Evolutionary conservation across 1,140 invertebrate species (phyloP).

Genomic region (Melanaphis sacchari): DNA sequence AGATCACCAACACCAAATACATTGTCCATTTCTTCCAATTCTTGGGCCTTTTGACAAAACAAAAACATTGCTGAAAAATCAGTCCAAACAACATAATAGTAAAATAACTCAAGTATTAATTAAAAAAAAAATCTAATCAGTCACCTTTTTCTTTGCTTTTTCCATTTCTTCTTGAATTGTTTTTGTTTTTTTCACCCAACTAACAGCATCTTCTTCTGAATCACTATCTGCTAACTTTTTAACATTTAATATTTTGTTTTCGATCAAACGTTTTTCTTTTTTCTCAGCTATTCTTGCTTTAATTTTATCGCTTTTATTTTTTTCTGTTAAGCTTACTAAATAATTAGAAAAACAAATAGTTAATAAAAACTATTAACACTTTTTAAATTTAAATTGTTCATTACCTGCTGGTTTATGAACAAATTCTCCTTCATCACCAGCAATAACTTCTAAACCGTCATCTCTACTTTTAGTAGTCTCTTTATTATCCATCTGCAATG

Average conservation of each 20-base stretch:
- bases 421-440: conserved; percentile 83
- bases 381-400: background rate
- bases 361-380: conserved; percentile 9
- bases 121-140: conserved; percentile 52
- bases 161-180: conserved; percentile 80
- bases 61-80: conserved; percentile 58
- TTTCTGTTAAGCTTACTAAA: conserved; percentile 75
- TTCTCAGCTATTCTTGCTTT: conserved; percentile 78
- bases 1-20: conserved; percentile 90
- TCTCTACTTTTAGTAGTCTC: conserved; percentile 58
- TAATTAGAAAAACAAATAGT: conserved; percentile 56
- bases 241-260: conserved; percentile 73
- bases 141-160: conserved; percentile 85
- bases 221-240: conserved; percentile 79
- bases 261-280: conserved; percentile 82
- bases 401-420: conserved; percentile 86
- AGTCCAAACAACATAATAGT: conserved; percentile 53
- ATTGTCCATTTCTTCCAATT: conserved; percentile 92
- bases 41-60: conserved; percentile 75
- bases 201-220: conserved; percentile 72
- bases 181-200: conserved; percentile 85
- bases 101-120: conserved; percentile 57
- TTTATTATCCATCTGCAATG: conserved; percentile 75
- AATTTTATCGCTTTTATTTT: conserved; percentile 81
- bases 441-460: conserved; percentile 56